phyloP scores from a whole-genome alignment of 2,113 vertebrate genomes.

The Isichthys henryi region DNA sequence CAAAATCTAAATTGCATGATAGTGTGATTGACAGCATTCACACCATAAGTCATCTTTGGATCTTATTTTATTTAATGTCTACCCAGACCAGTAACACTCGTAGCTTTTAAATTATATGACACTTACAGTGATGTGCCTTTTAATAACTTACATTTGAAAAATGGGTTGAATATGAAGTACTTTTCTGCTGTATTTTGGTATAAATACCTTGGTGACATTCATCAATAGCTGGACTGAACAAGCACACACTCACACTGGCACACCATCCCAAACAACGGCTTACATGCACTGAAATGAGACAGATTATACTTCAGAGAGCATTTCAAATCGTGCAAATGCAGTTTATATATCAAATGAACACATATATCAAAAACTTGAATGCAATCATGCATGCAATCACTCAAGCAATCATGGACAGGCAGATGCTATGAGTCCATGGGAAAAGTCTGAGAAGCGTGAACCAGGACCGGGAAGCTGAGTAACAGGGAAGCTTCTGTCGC shows the following conservation, averaged over 20 bases:
- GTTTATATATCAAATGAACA: neutral
- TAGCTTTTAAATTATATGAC: constrained; percentile 1
- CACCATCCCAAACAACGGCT: neutral
- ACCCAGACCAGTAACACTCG: neutral
- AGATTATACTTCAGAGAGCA: neutral
- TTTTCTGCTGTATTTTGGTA: neutral
- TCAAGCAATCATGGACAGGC: neutral
- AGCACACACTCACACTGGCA: neutral
- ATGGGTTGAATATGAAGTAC: neutral
- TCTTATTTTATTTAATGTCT: constrained; percentile 5
- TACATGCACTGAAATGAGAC: neutral
- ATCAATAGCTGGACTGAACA: neutral
- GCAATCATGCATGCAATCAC: too few relatives aligned
- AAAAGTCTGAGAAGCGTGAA: neutral
- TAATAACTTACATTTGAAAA: constrained; percentile 3
- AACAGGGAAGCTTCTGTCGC: neutral
- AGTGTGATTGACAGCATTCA: neutral
- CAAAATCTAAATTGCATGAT: neutral
- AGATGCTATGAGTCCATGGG: neutral
- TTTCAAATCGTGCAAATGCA: constrained; percentile 1
- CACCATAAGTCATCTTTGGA: neutral
- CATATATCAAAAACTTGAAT: neutral
- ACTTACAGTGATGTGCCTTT: neutral
- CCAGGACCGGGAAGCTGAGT: neutral
- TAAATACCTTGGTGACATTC: neutral